Base-by-base conservation (phyloP, 2,797 vertebrate genomes). In the Botia kubotai region DNA sequence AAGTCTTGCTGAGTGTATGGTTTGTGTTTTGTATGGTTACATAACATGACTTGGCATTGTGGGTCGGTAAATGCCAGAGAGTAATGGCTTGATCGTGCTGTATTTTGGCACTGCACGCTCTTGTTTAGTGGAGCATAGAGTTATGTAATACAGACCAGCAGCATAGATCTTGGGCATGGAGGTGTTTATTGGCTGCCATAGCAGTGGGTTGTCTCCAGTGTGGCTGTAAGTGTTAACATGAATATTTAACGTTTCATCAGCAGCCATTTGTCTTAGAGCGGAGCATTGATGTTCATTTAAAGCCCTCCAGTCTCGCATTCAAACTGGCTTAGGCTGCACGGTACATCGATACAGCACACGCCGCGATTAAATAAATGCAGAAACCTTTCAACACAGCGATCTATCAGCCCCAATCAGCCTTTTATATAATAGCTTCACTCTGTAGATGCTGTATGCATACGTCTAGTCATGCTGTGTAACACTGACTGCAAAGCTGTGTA, bases 241-340 rank as follows among this genome's bases (percentile, higher is more conserved):
- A 83, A 84, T 84, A 84, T 84, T 86, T 84, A 81, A 83, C 85
- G 58, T 62, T 60, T 72, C 50, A 76, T 63, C 66, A 70, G 58
- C 57, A 66, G 36, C 17, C 70, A 68, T 84, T 82, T 77, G 77
- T 84, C 74, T 86, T 82, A n/a, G n/a, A 81, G 75, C 75, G 36
- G 52, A 79, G 71, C n/a, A 12, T 43, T 52, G 70, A 55, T 43
- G 77, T 67, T 78, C 69, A 46, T 76, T 78, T 77, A 71, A 73
- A 57, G 50, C 48, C 72, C 77, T 71, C 46, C 13, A 69, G 72
- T 33, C 69, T 63, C n/a, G 19, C 62, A 4, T 14, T 70, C 68
- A 60, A 74, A 36, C 16, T 57, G 33, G 23, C 14, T 71, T 10
- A 29, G 50, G 4, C 36, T 7, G 43, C 81, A 74, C 17, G 19